phyloP scores from a whole-genome alignment of 2,113 vertebrate species.

The Colistium nudipinnis region DNA sequence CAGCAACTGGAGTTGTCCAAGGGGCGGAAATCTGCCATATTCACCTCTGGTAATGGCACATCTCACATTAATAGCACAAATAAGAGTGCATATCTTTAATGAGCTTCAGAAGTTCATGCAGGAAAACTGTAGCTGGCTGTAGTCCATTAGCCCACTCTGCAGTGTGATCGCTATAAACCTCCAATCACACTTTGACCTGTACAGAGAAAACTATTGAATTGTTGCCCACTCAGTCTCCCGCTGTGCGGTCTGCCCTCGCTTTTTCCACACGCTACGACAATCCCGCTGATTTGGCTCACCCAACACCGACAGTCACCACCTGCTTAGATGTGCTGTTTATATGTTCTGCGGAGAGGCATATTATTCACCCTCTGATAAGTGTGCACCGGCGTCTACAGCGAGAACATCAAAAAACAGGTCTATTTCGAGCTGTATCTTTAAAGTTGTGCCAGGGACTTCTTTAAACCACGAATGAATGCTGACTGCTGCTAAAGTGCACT shows the following conservation, averaged over 20 bases:
- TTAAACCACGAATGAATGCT: constrained; percentile 1
- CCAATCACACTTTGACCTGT: constrained; percentile 33
- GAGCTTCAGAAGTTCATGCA: constrained; percentile 18
- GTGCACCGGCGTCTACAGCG: constrained; percentile 13
- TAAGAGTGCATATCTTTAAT: constrained; percentile 10
- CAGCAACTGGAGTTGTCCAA: no score
- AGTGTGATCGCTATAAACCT: background rate
- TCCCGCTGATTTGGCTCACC: constrained; percentile 38
- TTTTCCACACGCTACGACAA: constrained; percentile 34
- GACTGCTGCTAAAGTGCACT: constrained; percentile 3
- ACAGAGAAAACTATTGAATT: constrained; percentile 39
- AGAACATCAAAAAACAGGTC: constrained; percentile 47
- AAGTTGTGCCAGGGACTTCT: background rate
- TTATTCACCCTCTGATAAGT: constrained; percentile 46
- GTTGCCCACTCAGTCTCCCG: constrained; percentile 42
- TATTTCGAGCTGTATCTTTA: background rate
- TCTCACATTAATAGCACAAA: constrained; percentile 4
- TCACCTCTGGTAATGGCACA: background rate
- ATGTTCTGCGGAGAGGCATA: constrained; percentile 28
- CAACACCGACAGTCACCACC: constrained; percentile 27
- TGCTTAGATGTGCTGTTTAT: constrained; percentile 43
- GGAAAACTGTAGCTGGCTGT: constrained; percentile 16
- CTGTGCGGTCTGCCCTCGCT: constrained; percentile 8
- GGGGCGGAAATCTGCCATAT: background rate
- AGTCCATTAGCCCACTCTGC: constrained; percentile 54